Evolutionary conservation across 2,888 invertebrate genomes (phyloP).

Genomic region (Nemapogon koenigi): DNA sequence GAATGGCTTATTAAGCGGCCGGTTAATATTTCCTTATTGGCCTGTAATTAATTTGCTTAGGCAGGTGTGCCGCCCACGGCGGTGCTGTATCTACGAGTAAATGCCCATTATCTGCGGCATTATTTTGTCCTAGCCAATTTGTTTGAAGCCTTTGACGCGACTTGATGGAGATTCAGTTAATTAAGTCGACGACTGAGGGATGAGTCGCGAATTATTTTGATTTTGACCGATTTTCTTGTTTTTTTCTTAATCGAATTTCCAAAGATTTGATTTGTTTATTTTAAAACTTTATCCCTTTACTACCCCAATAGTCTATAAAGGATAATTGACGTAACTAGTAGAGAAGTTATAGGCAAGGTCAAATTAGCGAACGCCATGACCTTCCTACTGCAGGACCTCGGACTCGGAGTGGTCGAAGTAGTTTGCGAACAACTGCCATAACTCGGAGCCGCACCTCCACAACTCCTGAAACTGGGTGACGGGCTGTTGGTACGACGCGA

Average conservation of each 20-base stretch:
- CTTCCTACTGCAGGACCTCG: conserved; percentile 54
- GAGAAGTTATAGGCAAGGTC: conserved; percentile 56
- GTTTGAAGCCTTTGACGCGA: conserved; percentile 54
- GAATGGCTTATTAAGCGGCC: conserved; percentile 60
- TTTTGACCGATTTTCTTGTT: conserved; percentile 25
- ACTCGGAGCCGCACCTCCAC: conserved; percentile 35
- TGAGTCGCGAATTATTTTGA: conserved; percentile 22
- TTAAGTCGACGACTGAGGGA: conserved; percentile 34
- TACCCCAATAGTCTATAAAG: too few relatives aligned
- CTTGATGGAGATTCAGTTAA: conserved; percentile 44
- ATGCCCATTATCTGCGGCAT: conserved; percentile 53
- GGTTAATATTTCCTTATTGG: conserved; percentile 62
- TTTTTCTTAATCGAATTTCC: too few relatives aligned
- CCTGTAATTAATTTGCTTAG: conserved; percentile 61
- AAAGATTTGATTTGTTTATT: too few relatives aligned
- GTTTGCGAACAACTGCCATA: conserved; percentile 64
- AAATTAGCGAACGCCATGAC: conserved; percentile 53
- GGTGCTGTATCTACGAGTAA: conserved; percentile 19
- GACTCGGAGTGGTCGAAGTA: conserved; percentile 38
- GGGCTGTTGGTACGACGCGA: conserved; percentile 29
- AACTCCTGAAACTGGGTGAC: conserved; percentile 63
- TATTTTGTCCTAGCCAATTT: conserved; percentile 58
- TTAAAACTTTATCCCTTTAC: too few relatives aligned
- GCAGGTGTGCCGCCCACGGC: conserved; percentile 53
- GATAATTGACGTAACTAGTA: too few relatives aligned